Conservation (phyloP, 2,113 vertebrate genomes). For the Cinclus mexicanus region DNA sequence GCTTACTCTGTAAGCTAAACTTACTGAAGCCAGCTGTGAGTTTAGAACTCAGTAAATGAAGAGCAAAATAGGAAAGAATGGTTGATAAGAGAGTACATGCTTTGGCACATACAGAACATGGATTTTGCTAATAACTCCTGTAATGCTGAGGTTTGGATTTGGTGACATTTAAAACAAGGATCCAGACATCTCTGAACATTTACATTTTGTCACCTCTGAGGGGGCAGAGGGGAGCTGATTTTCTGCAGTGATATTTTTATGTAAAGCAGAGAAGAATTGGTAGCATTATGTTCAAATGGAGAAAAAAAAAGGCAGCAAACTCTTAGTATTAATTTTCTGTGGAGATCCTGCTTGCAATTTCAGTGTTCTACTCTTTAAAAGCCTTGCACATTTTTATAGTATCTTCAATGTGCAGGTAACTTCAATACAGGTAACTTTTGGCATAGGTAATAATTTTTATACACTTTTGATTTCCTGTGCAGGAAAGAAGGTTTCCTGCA, state of each 20-base stretch:
- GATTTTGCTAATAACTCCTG: conserved; percentile 38
- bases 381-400: background rate
- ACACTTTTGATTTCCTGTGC: background rate
- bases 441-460: background rate
- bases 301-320: background rate
- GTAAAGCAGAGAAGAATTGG: background rate
- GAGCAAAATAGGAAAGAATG: background rate
- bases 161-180: conserved; percentile 70
- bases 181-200: background rate
- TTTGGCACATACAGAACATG: background rate
- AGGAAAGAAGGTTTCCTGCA: background rate
- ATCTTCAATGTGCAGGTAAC: background rate
- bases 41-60: background rate
- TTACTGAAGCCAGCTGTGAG: background rate
- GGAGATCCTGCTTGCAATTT: background rate
- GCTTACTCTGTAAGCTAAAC: background rate
- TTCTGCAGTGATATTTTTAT: conserved; percentile 39
- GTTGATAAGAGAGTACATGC: conserved; percentile 17
- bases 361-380: background rate
- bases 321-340: background rate
- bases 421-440: background rate
- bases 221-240: conserved; percentile 33
- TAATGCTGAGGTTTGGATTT: conserved; percentile 31
- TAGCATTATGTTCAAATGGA: background rate
- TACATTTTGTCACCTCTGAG: conserved; percentile 32